Conservation (phyloP, 2,888 invertebrate genomes). For the Synanthedon formicaeformis region DNA sequence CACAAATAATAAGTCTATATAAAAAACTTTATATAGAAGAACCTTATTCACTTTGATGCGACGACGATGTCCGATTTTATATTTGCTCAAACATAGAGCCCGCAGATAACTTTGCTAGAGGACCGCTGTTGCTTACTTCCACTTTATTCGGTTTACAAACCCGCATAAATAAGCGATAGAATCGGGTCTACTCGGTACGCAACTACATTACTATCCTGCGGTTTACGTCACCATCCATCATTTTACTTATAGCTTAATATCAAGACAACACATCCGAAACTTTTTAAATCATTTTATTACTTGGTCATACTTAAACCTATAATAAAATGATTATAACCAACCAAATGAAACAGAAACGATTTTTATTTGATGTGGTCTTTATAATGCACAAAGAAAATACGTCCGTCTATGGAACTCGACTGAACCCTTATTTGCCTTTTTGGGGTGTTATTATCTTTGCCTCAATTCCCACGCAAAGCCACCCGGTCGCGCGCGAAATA, state of each 20-base stretch:
- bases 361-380: slow-evolving; percentile 40
- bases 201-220: slow-evolving; percentile 28
- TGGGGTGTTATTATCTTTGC: slow-evolving; percentile 58
- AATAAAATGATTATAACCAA: slow-evolving; percentile 8
- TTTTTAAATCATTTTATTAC: too few relatives aligned
- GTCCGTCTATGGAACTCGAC: slow-evolving; percentile 51
- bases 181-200: slow-evolving; percentile 29
- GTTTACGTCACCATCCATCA: slow-evolving; percentile 13
- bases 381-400: slow-evolving; percentile 60
- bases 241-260: slow-evolving; percentile 27
- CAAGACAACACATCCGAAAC: slow-evolving; percentile 29
- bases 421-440: slow-evolving; percentile 64
- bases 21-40: slow-evolving; percentile 17
- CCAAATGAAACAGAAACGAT: slow-evolving; percentile 50
- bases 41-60: slow-evolving; percentile 34
- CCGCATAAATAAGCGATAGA: slow-evolving; percentile 55
- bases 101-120: slow-evolving; percentile 53
- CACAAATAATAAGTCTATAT: too few relatives aligned
- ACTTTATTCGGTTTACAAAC: slow-evolving; percentile 56
- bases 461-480: slow-evolving; percentile 61
- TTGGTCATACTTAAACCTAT: too few relatives aligned
- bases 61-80: slow-evolving; percentile 34
- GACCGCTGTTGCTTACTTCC: slow-evolving; percentile 41
- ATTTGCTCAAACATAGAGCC: slow-evolving; percentile 49
- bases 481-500: slow-evolving; percentile 63